Conservation (phyloP, 2,888 invertebrate species). For the Parthenolecanium corni region DNA sequence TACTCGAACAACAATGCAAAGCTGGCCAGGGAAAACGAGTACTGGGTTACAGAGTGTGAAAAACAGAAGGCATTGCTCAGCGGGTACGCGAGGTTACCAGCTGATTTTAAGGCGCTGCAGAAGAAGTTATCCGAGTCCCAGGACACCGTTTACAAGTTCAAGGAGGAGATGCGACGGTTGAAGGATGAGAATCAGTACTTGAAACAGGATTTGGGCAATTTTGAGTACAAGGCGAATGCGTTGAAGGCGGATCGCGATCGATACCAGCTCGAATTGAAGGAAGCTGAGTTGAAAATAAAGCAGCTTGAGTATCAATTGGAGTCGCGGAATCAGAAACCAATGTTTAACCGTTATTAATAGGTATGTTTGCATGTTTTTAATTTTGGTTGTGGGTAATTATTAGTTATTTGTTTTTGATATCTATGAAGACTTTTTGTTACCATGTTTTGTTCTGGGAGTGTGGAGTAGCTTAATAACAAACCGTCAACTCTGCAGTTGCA, state of each 20-base stretch:
- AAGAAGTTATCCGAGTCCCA: conserved; percentile 1
- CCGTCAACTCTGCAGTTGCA: too few species aligned
- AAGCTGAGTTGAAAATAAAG: background rate
- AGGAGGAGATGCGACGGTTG: background rate
- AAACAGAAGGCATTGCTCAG: background rate
- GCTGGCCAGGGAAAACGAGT: conserved; percentile 6
- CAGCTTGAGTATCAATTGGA: conserved; percentile 9
- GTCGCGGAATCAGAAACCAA: background rate
- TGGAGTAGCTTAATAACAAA: too few species aligned
- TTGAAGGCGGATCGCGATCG: conserved; percentile 1
- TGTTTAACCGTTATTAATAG: too few species aligned
- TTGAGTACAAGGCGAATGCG: background rate
- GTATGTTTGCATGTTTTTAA: too few species aligned
- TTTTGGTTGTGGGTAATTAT: too few species aligned
- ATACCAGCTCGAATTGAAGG: conserved; percentile 1
- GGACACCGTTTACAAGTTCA: background rate
- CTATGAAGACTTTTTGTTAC: too few species aligned
- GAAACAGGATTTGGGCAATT: conserved; percentile 1
- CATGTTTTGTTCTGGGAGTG: too few species aligned
- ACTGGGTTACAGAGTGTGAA: background rate
- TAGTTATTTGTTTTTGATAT: too few species aligned
- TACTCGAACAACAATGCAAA: background rate
- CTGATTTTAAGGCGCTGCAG: conserved; percentile 1
- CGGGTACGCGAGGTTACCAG: background rate
- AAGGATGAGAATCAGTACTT: conserved; percentile 1